phyloP scores from a whole-genome alignment of 2,797 vertebrate species.

The Sebastes variabilis region DNA sequence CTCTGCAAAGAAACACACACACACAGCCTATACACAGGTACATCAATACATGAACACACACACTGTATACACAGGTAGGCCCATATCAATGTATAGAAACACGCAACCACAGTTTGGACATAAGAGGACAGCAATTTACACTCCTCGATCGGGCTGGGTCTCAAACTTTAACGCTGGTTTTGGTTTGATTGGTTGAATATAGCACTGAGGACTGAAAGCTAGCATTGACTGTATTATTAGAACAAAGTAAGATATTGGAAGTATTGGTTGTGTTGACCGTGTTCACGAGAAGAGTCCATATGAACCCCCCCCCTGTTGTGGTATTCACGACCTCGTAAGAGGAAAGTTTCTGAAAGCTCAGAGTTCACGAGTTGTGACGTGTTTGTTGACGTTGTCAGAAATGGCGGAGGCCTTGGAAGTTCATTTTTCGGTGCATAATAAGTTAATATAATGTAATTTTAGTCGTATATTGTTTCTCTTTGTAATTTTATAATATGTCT shows the following conservation, averaged over 20 bases:
- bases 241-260: no score
- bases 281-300: no score
- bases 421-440: no score
- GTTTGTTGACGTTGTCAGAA: no score
- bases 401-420: no score
- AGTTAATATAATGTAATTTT: no score
- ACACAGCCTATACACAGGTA: neutral
- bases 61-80: neutral
- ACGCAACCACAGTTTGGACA: neutral
- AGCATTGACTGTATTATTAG: neutral
- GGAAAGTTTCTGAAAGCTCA: no score
- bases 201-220: neutral
- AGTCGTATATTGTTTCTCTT: no score
- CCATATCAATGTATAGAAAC: neutral
- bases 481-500: no score
- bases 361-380: no score
- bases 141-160: neutral
- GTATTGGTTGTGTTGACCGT: rapidly evolving
- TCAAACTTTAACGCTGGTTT: neutral
- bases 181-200: neutral
- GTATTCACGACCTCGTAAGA: no score
- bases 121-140: neutral
- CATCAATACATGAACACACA: neutral
- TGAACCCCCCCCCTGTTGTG: no score
- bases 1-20: conserved; percentile 16